Evolutionary conservation across 2,797 vertebrate genomes (phyloP), one percentile per base, ranked within the genome.

Genomic region (Bovichtus diacanthus): DNA sequence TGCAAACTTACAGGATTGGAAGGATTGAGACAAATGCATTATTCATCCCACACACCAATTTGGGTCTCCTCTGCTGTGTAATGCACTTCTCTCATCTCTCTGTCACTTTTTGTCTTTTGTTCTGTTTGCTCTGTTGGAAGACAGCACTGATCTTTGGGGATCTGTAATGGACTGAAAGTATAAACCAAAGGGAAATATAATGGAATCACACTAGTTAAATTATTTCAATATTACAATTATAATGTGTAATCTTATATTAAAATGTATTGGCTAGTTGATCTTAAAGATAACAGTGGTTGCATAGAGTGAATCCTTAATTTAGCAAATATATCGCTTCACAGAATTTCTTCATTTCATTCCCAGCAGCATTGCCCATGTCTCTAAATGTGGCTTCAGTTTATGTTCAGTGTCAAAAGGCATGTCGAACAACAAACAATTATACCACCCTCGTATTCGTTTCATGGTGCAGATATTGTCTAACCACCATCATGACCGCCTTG

Each of bases 21-120:
- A 88, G 89, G 80, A 90, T 91, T 90, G 88, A 91, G 85, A 88
- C 75, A 88, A 89, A 90, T 93, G 73, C 86, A 93, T 92, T 90
- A 93, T 93, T 94, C 92, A 93, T 92, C 85, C 87, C 76, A 82
- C 87, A 68, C 90, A 85, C 75, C 86, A 80, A 83, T 90, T 90
- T 80, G 81, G 78, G 67, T 87, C 78, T 88, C 78, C 79, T 90
- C 85, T 70, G 80, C 69, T 77, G 83, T 80, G 83, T 90, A 91
- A 93, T 87, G 89, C 86, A 90, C 87, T 92, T 91, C 84, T 90
- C 87, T 92, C 88, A 88, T 91, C 84, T 88, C 72, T 64, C 80
- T 91, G 85, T 90, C 86, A 88, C 39, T 88, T 81, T n/a, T 83
- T 62, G 70, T 71, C 88, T 87, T 89, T 85, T 87, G 83, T 89